Evolutionary conservation across 2,888 invertebrate genomes (phyloP).

Genomic region (Pollenia angustigena): DNA sequence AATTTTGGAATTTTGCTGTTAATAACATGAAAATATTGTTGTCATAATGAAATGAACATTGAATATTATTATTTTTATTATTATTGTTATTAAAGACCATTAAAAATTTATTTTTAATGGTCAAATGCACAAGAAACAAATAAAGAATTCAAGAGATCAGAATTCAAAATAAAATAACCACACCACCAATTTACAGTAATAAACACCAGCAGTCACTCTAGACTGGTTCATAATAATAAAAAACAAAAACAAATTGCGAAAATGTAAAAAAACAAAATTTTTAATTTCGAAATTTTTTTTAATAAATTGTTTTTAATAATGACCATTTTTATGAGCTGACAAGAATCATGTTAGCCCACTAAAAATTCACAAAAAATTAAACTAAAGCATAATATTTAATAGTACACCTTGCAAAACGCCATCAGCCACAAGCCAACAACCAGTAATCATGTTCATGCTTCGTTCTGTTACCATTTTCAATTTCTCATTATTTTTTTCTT

Average conservation of each 20-base stretch:
- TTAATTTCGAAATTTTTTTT: not conserved
- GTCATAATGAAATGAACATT: conserved; percentile 52
- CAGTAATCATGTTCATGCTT: conserved; percentile 1
- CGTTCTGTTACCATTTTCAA: not conserved
- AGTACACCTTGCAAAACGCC: conserved; percentile 29
- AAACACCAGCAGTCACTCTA: not conserved
- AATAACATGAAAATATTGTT: conserved; percentile 18
- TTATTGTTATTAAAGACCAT: conserved; percentile 58
- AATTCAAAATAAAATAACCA: not conserved
- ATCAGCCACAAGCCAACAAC: conserved; percentile 16
- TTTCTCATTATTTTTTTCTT: not conserved
- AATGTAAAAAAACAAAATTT: not conserved
- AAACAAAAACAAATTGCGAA: conserved; percentile 26
- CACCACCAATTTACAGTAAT: not conserved
- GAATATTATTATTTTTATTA: conserved; percentile 31
- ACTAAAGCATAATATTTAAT: conserved; percentile 14
- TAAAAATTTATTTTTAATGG: conserved; percentile 28
- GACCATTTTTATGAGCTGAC: conserved; percentile 57
- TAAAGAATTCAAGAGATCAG: not conserved
- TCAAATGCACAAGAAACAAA: not conserved
- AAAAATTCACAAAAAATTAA: too few species aligned
- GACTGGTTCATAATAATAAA: not conserved
- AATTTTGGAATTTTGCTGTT: not conserved
- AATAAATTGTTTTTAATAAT: conserved; percentile 55
- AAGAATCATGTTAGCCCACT: conserved; percentile 58